Evolutionary conservation across 2,113 vertebrate genomes (phyloP).

Genomic region (Tragelaphus imberbis): DNA sequence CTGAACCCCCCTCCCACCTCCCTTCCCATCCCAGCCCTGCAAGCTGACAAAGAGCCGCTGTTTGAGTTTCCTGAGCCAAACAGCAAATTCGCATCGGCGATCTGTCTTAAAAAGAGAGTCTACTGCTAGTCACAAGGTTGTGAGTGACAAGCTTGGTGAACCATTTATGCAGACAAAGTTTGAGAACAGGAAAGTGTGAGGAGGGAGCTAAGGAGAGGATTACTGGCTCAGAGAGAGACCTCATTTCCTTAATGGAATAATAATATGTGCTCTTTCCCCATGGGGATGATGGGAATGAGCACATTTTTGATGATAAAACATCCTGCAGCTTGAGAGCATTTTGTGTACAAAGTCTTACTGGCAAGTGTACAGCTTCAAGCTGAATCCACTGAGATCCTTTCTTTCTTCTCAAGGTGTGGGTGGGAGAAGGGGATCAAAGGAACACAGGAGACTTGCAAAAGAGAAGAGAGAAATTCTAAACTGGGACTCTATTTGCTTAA

Average conservation of each 20-base stretch:
- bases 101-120: not conserved
- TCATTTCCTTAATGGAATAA: slow-evolving; percentile 72
- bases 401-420: slow-evolving; percentile 38
- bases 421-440: not conserved
- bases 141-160: not conserved
- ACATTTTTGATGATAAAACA: slow-evolving; percentile 49
- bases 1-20: not conserved
- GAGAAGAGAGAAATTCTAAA: not conserved
- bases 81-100: fast-evolving
- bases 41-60: not conserved
- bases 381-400: slow-evolving; percentile 7
- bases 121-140: not conserved
- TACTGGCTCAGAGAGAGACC: slow-evolving; percentile 43
- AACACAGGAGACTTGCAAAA: not conserved
- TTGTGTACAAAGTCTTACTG: slow-evolving; percentile 53
- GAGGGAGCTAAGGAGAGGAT: slow-evolving; percentile 20
- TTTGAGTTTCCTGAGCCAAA: not conserved
- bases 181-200: slow-evolving; percentile 12
- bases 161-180: slow-evolving; percentile 5
- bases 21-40: not conserved
- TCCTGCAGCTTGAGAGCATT: slow-evolving; percentile 7
- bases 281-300: slow-evolving; percentile 45
- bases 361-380: not conserved
- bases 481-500: not conserved
- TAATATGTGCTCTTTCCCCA: slow-evolving; percentile 37